phyloP scores from a whole-genome alignment of 2,888 invertebrate species.

The Limenitis camilla region DNA sequence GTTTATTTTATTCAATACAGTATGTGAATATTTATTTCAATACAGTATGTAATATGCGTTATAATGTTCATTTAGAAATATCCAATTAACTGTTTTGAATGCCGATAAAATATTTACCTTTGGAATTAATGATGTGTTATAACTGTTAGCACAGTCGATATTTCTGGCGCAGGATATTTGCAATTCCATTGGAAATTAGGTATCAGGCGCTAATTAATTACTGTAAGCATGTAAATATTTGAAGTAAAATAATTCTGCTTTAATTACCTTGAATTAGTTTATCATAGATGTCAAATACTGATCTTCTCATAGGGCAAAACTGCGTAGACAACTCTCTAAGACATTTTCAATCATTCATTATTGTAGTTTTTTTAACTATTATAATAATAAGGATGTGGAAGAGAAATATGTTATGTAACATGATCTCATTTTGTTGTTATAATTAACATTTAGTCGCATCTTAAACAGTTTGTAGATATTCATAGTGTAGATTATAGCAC shows the following conservation, averaged over 20 bases:
- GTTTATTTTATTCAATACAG: conserved; percentile 4
- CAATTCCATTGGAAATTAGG: conserved; percentile 8
- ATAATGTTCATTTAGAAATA: conserved; percentile 2
- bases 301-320: no score
- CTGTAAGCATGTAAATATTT: background rate
- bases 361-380: no score
- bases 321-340: no score
- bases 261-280: no score
- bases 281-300: no score
- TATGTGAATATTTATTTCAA: background rate
- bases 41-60: background rate
- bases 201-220: conserved; percentile 1
- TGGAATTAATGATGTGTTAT: conserved; percentile 14
- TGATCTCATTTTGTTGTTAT: no score
- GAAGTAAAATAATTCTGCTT: background rate
- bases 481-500: no score
- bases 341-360: no score
- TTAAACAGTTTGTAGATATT: no score
- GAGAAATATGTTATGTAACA: no score
- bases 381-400: no score
- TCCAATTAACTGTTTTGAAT: conserved; percentile 17
- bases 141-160: conserved; percentile 12
- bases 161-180: conserved; percentile 6
- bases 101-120: conserved; percentile 12
- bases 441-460: no score